Evolutionary conservation across 2,113 vertebrate species (phyloP), one percentile per base, ranked within the genome.

Genomic region (Bufo bufo): DNA sequence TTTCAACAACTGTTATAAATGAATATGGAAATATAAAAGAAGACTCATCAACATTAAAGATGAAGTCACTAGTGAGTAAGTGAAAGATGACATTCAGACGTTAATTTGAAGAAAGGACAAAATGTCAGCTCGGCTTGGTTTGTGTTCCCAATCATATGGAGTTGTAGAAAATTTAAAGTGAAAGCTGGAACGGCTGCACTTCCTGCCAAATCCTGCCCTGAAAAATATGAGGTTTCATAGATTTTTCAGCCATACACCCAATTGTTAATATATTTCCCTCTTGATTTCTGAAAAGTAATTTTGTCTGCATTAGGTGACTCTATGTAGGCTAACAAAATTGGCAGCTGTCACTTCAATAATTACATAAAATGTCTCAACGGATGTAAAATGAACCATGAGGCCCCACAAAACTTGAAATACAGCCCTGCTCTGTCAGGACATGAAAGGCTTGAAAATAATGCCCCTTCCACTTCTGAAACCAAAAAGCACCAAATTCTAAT

Each of bases 71-170:
- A 49, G 45, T 66, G 77, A 78, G 63, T 49, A 71, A 11, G 77
- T 87, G 23, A 87, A 54, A 69, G 85, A 69, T 87, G 85, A 87
- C 77, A 87, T 63, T 47, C 58, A 71, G 77, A 69, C 52, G 50
- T 74, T 77, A 61, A 20, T 45, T 87, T 80, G 59, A 59, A 58
- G 50, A 80, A 87, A 49, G 50, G 85, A 66, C 61, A 66, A 50
- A 63, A 80, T 86, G 85, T 87, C 63, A 87, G 17, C 6, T 16
- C 54, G 2, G 52, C 77, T 50, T 87, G 77, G 50, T 43, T 81
- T 87, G 63, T 87, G 85, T 80, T 74, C 8, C 56, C 54, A 69
- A 66, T 79, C 63, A 87, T 20, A 71, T 58, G 50, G 49, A 77
- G 75, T 80, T 63, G 63, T 16, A 86, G 75, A 79, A 69, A 79